A percentile compares a stretch with the other conserved stretches of the same genome.
Conservation (phyloP, 1,140 invertebrate species). For the Diuraphis noxia region DNA sequence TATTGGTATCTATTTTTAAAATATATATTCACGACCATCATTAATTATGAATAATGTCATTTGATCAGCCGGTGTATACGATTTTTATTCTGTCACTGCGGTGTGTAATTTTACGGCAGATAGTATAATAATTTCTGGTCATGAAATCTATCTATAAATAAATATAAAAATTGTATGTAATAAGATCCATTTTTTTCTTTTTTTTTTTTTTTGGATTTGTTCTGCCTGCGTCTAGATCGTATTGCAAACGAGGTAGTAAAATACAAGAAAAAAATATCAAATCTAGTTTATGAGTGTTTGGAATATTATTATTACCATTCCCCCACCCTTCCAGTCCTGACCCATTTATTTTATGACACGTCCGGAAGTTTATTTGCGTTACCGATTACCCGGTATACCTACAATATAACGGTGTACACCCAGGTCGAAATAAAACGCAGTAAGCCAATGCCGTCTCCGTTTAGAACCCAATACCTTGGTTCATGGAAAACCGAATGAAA, state of each 20-base stretch:
- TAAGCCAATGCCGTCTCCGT: background rate
- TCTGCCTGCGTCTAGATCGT: background rate
- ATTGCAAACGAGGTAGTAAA: constrained; percentile 41
- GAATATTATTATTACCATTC: constrained; percentile 25
- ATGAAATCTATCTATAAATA: constrained; percentile 20
- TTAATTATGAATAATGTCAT: background rate
- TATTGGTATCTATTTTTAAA: background rate
- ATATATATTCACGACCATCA: background rate
- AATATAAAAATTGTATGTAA: background rate
- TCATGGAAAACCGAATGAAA: background rate
- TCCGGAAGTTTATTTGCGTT: constrained; percentile 15
- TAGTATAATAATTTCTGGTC: constrained; percentile 16
- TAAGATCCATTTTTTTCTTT: constrained; percentile 15
- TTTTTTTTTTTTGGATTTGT: background rate
- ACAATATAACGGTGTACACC: background rate
- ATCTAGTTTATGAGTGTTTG: constrained; percentile 24
- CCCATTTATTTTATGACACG: constrained; percentile 39
- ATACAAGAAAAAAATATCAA: constrained; percentile 16
- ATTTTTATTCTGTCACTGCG: background rate
- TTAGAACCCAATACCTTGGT: background rate
- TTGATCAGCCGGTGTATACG: background rate
- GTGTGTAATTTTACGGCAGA: background rate
- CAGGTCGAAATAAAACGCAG: constrained; percentile 16
- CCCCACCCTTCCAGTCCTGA: background rate
- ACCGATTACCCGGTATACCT: constrained; percentile 17